phyloP scores from a whole-genome alignment of 2,888 invertebrate species.

The Melolontha melolontha region DNA sequence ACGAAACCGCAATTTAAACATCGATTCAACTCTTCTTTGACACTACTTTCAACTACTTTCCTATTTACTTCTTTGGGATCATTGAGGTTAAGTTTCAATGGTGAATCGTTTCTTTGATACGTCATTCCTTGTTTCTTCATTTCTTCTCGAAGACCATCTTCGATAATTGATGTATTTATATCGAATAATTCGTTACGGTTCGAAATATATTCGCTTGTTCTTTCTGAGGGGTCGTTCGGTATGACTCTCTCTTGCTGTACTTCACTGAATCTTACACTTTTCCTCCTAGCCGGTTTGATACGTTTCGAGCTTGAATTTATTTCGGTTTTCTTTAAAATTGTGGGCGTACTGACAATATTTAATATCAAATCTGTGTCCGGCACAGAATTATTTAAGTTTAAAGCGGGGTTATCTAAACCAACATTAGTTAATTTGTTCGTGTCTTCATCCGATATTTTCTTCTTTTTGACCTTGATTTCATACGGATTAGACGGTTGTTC shows the following conservation, averaged over 20 bases:
- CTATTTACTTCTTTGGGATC: slow-evolving; percentile 16
- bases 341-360: slow-evolving; percentile 46
- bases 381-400: slow-evolving; percentile 24
- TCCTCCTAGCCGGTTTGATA: slow-evolving; percentile 40
- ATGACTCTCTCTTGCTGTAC: slow-evolving; percentile 57
- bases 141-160: slow-evolving; percentile 46
- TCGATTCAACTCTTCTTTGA: slow-evolving; percentile 32
- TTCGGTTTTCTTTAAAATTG: neutral
- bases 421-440: neutral
- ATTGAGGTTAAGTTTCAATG: neutral
- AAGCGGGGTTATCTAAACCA: slow-evolving; percentile 41
- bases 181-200: slow-evolving; percentile 45
- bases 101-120: slow-evolving; percentile 1
- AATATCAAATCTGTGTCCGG: slow-evolving; percentile 46
- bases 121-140: slow-evolving; percentile 29
- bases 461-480: slow-evolving; percentile 33
- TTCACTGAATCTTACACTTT: slow-evolving; percentile 56
- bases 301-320: slow-evolving; percentile 22
- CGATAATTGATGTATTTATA: slow-evolving; percentile 48
- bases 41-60: slow-evolving; percentile 17
- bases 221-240: slow-evolving; percentile 51
- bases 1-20: slow-evolving; percentile 38
- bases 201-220: slow-evolving; percentile 34
- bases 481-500: slow-evolving; percentile 9
- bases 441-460: slow-evolving; percentile 20